Evolutionary conservation across 2,888 invertebrate species (phyloP).

Genomic region (Odiellus spinosus): DNA sequence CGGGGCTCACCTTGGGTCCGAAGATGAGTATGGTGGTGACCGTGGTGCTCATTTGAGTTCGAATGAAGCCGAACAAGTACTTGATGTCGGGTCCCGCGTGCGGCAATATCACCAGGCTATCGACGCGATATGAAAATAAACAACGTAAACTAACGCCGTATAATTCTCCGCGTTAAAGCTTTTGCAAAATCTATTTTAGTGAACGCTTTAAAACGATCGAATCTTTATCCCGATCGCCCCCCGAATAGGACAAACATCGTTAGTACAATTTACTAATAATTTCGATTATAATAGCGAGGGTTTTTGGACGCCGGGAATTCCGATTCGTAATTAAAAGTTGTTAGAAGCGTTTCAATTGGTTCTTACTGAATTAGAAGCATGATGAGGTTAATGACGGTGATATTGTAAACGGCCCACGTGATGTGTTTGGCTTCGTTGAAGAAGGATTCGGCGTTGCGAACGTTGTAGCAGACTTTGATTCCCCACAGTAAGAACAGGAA

Average conservation of each 20-base stretch:
- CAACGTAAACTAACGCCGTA: too few species aligned
- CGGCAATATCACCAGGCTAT: constrained; percentile 68
- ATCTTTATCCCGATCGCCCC: too few species aligned
- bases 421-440: constrained; percentile 86
- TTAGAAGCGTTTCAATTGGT: too few species aligned
- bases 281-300: too few species aligned
- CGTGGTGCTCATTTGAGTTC: constrained; percentile 80
- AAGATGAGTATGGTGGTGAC: constrained; percentile 69
- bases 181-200: too few species aligned
- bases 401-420: constrained; percentile 87
- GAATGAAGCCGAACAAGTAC: constrained; percentile 74
- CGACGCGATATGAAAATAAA: too few species aligned
- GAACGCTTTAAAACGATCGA: too few species aligned
- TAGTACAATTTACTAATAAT: too few species aligned
- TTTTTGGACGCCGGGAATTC: too few species aligned
- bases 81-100: constrained; percentile 80
- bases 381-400: constrained; percentile 74
- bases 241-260: too few species aligned
- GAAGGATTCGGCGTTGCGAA: constrained; percentile 65
- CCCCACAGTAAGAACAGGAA: constrained; percentile 33
- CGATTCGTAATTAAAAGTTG: too few species aligned
- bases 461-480: constrained; percentile 33
- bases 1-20: constrained; percentile 55
- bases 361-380: constrained; percentile 90
- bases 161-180: too few species aligned